Conservation (phyloP, 2,888 invertebrate genomes). For the Gasteruption jaculator region DNA sequence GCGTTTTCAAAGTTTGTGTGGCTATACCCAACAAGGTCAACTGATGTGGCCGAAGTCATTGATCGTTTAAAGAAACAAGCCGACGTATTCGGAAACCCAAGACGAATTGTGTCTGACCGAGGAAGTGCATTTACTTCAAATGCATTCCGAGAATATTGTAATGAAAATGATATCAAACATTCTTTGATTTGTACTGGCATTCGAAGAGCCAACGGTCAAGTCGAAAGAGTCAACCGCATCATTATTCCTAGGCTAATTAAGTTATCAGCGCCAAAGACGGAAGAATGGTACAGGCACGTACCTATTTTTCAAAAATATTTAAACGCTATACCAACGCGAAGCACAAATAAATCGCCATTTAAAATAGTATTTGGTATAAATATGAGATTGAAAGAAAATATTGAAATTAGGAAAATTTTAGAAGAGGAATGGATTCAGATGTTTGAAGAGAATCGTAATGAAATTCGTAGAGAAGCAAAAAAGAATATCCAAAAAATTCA, state of each 20-base stretch:
- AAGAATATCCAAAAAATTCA: neutral
- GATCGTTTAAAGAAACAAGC: constrained; percentile 34
- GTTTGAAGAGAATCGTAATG: constrained; percentile 4
- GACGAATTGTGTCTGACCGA: constrained; percentile 39
- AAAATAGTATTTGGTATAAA: constrained; percentile 8
- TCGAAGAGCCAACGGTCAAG: constrained; percentile 41
- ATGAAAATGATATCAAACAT: constrained; percentile 36
- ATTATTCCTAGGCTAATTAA: constrained; percentile 37
- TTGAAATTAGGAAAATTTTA: neutral
- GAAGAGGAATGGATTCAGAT: neutral
- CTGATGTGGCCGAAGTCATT: constrained; percentile 33
- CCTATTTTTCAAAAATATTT: constrained; percentile 25
- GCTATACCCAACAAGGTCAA: constrained; percentile 33
- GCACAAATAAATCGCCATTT: constrained; percentile 19
- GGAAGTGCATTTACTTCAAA: constrained; percentile 41
- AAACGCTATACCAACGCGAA: constrained; percentile 29
- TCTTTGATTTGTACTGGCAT: constrained; percentile 31
- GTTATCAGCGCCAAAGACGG: constrained; percentile 30
- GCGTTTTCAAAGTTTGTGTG: constrained; percentile 29
- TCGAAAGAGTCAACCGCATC: constrained; percentile 33
- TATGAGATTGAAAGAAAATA: too few species aligned
- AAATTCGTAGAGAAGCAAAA: neutral
- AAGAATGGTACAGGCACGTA: constrained; percentile 31
- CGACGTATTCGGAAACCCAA: constrained; percentile 42
- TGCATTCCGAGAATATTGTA: constrained; percentile 38